Base-by-base conservation (phyloP, 1,140 invertebrate genomes). In the Adoxophyes honmai region DNA sequence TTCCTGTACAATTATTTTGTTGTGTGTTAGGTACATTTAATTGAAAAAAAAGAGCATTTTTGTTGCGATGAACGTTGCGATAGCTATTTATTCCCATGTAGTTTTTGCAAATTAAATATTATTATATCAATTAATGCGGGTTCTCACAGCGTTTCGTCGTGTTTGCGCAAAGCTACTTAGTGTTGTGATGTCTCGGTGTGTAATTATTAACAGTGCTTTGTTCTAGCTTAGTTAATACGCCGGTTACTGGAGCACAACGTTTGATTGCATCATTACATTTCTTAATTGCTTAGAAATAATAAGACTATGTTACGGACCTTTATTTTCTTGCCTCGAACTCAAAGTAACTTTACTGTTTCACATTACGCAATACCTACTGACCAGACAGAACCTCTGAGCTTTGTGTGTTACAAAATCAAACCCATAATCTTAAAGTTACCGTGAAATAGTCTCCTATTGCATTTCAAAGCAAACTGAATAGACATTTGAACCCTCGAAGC, bases 191-290 rank as follows among this genome's bases (percentile, higher is more conserved):
- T 4, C 36, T n/a, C 10, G 42, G 16, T 21, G 42, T 48, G 42
- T 48, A 48, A 48, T 48, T 48, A 48, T 48, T 28, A 48, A 33
- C 21, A 48, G 42, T 33, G 42, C 42, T 48, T 48, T 48, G 42
- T 48, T 48, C 42, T 48, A 48, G 42, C 16, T 48, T 48, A 28
- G 42, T 18, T 48, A 48, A 48, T 48, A 3, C 21, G 6, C 4
- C 7, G 21, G 42, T 48, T 48, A 48, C 42, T 48, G n/a, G 42
- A 48, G 42, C 42, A 48, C 16, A 28, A 28, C 21, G 21, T 28
- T 28, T 28, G 2, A 28, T 28, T 28, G 21, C 21, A 28, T 28
- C 21, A 28, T 28, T 28, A 28, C 21, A 28, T 28, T 3, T 28
- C 6, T 28, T 28, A 28, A 28, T 28, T 28, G 6, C 21, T 28